These are phyloP conservation scores for Notarius quadriscutis DNA, from an alignment of 2,113 vertebrate species.

Conservation along the genomic window DNA sequence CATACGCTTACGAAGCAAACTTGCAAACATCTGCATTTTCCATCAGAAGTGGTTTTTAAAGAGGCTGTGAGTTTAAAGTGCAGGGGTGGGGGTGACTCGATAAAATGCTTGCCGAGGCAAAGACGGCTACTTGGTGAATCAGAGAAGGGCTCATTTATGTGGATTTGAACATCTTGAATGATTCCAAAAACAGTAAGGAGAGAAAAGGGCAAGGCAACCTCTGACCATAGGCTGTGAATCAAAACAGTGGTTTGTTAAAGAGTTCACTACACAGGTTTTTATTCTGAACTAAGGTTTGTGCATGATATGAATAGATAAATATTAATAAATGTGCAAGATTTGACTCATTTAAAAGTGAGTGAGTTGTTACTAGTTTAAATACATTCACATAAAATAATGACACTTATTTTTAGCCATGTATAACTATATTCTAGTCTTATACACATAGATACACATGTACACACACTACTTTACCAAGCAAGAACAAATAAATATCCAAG, in stretches of 20 bases:
- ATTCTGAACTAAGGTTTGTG: not conserved
- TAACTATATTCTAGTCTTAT: not conserved
- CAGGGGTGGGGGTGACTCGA: conserved; percentile 68
- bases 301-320: not conserved
- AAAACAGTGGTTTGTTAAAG: not conserved
- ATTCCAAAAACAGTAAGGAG: conserved; percentile 14
- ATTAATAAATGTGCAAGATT: not conserved
- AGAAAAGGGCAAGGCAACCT: conserved; percentile 4
- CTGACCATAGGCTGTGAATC: not conserved
- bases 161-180: conserved; percentile 29
- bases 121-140: conserved; percentile 22
- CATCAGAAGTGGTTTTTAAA: conserved; percentile 78
- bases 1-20: conserved; percentile 80
- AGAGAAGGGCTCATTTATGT: conserved; percentile 25
- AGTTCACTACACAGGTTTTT: not conserved
- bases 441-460: too few species aligned
- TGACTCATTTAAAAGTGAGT: not conserved
- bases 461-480: too few species aligned
- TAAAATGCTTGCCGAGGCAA: conserved; percentile 73
- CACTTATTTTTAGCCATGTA: not conserved
- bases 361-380: not conserved
- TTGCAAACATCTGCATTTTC: conserved; percentile 86
- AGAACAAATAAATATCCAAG: too few species aligned
- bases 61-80: conserved; percentile 29
- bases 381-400: not conserved